phyloP scores from a whole-genome alignment of 2,797 vertebrate genomes.

The Nannoperca obscura region DNA sequence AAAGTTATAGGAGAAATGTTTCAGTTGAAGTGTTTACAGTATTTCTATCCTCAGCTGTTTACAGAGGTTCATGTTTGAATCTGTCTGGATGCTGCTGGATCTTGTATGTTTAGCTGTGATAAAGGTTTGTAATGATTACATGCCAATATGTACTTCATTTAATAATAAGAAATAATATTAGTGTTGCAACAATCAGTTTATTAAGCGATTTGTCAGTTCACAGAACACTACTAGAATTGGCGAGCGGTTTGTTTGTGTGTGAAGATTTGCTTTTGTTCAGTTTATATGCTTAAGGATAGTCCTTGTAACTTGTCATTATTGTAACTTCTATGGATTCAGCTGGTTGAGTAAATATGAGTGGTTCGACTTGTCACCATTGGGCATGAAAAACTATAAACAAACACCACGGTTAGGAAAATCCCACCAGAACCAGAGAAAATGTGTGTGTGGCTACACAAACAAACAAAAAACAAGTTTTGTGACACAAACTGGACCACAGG shows the following conservation, averaged over 20 bases:
- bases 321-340: not conserved
- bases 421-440: not conserved
- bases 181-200: not conserved
- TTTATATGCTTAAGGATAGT: not conserved
- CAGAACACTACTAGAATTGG: not conserved
- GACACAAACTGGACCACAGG: not conserved
- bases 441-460: not conserved
- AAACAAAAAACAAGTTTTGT: not conserved
- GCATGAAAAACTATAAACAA: not conserved
- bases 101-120: not conserved
- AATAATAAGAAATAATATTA: not conserved
- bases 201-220: not conserved
- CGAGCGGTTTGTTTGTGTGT: too few species aligned
- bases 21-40: too few species aligned
- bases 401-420: not conserved
- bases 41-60: too few species aligned
- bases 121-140: not conserved
- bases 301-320: not conserved
- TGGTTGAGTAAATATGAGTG: not conserved
- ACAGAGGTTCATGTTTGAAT: not conserved
- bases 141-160: not conserved
- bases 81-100: too few species aligned
- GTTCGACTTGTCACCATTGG: too few species aligned
- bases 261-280: too few species aligned
- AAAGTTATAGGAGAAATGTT: too few species aligned